These are phyloP conservation scores for Clupea harengus DNA, from an alignment of 2,113 vertebrate species.

Conservation along the genomic window DNA sequence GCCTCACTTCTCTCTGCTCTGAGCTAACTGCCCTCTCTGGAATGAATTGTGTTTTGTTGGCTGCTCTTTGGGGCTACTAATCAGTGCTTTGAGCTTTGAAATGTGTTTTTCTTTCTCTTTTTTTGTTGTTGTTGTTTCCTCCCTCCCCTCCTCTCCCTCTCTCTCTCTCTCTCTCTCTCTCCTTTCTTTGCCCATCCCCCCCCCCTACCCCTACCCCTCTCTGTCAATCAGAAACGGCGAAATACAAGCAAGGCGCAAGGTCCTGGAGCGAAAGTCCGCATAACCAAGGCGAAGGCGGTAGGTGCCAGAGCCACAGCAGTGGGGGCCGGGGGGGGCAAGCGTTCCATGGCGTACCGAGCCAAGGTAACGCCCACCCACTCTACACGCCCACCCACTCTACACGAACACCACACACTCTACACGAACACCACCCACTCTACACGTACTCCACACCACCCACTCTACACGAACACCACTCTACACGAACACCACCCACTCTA, in stretches of 20 bases:
- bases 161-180: neutral
- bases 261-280: slow-evolving; percentile 63
- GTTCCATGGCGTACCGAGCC: slow-evolving; percentile 75
- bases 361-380: slow-evolving; percentile 63
- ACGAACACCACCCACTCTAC: too few relatives aligned
- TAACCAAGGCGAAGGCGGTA: slow-evolving; percentile 66
- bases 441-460: neutral
- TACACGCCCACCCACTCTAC: slow-evolving; percentile 31
- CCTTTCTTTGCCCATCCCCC: slow-evolving; percentile 30
- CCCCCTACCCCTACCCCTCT: slow-evolving; percentile 4
- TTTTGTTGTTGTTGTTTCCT: slow-evolving; percentile 10
- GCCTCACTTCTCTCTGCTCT: neutral
- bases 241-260: slow-evolving; percentile 64
- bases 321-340: slow-evolving; percentile 63
- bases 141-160: neutral
- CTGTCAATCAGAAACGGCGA: slow-evolving; percentile 67
- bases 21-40: slow-evolving; percentile 33
- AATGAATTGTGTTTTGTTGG: slow-evolving; percentile 17
- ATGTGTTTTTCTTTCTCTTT: slow-evolving; percentile 26
- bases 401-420: neutral
- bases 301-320: slow-evolving; percentile 54
- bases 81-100: slow-evolving; percentile 49
- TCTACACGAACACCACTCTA: too few relatives aligned
- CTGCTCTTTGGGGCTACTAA: slow-evolving; percentile 42
- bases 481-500: neutral